These are phyloP conservation scores for Phaethornis superciliosus DNA, from an alignment of 2,113 vertebrate species.

Conservation along the genomic window DNA sequence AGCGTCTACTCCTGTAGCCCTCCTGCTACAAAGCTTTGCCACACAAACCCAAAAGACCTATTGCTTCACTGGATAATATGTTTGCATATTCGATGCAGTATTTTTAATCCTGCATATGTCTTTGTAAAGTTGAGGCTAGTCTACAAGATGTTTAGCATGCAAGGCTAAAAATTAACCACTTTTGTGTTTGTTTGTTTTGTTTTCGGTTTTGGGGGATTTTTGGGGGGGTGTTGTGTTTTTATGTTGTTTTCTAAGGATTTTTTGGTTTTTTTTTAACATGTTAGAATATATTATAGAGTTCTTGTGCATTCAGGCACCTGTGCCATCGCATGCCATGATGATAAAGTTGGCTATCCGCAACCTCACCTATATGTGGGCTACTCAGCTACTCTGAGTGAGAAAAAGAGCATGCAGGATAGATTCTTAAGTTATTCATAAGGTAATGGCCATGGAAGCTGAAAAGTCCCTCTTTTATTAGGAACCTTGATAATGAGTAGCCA, in stretches of 20 bases:
- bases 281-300: background rate
- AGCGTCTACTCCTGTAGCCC: too few relatives aligned
- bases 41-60: too few relatives aligned
- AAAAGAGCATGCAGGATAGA: background rate
- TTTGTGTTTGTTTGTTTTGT: rapidly evolving
- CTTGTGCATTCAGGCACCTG: background rate
- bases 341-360: background rate
- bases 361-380: background rate
- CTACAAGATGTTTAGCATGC: background rate
- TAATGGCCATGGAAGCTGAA: background rate
- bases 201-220: too few relatives aligned
- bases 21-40: too few relatives aligned
- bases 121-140: background rate
- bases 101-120: background rate
- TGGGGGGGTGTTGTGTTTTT: rapidly evolving
- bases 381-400: background rate
- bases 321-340: background rate
- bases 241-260: too few relatives aligned
- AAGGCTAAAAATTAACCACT: too few relatives aligned
- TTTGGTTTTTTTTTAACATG: background rate
- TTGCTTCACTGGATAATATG: background rate
- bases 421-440: background rate
- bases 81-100: background rate
- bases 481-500: background rate
- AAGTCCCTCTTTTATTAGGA: background rate